phyloP scores from a whole-genome alignment of 2,113 vertebrate genomes.

The Poicephalus meyeri region DNA sequence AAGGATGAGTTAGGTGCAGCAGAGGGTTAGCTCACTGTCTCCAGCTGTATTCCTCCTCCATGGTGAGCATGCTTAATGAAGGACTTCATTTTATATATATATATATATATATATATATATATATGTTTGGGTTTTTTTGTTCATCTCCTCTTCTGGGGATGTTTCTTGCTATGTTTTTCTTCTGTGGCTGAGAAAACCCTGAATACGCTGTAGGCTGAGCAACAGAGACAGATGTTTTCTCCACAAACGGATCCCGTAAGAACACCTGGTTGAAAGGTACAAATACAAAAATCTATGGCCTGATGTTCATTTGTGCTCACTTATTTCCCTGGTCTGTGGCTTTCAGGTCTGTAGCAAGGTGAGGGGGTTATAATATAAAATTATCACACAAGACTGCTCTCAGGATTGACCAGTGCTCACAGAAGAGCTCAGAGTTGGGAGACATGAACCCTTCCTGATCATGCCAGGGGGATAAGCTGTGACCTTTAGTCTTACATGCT shows the following conservation, averaged over 20 bases:
- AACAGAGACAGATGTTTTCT: background rate
- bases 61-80: rapidly evolving
- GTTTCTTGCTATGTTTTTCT: background rate
- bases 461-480: background rate
- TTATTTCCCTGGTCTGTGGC: background rate
- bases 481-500: background rate
- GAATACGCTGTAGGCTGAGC: background rate
- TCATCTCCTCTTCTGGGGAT: background rate
- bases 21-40: background rate
- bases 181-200: background rate
- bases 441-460: background rate
- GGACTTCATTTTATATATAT: background rate
- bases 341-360: background rate
- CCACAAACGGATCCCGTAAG: background rate
- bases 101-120: no score
- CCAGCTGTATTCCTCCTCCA: background rate
- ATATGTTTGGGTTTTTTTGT: background rate
- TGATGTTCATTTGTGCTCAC: background rate
- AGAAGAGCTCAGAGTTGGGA: background rate
- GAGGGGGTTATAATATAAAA: background rate
- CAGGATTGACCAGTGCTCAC: background rate
- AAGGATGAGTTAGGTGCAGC: background rate
- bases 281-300: background rate
- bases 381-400: background rate
- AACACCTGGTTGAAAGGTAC: background rate